phyloP scores from a whole-genome alignment of 2,113 vertebrate genomes.

The Synodontis membranacea region DNA sequence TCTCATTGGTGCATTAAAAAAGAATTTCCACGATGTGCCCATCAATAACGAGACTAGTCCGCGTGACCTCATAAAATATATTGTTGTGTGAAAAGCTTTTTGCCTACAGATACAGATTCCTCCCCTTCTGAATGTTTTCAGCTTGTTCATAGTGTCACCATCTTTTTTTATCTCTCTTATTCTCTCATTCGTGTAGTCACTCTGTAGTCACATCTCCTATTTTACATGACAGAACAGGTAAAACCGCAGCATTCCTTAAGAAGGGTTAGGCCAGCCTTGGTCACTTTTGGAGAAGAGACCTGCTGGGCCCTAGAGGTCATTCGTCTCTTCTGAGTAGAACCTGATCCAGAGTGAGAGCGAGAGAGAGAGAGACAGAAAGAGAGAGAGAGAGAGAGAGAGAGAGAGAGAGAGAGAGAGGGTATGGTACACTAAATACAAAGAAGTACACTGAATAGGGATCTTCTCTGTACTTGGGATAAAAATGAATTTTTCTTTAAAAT shows the following conservation, averaged over 20 bases:
- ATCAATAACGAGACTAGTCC: constrained; percentile 1
- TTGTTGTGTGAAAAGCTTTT: not conserved
- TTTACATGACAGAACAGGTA: constrained; percentile 84
- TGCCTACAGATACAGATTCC: not conserved
- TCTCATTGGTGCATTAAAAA: not conserved
- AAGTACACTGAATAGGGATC: not conserved
- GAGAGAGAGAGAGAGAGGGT: constrained; percentile 31
- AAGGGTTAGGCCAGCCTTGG: constrained; percentile 77
- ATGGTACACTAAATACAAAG: not conserved
- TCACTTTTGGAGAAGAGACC: constrained; percentile 68
- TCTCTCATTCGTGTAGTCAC: not conserved
- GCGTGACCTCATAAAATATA: constrained; percentile 2
- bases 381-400: constrained; percentile 13
- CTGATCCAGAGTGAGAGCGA: constrained; percentile 56
- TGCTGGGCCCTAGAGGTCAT: constrained; percentile 73
- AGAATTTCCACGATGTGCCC: constrained; percentile 19
- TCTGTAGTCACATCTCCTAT: not conserved
- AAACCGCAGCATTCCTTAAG: constrained; percentile 86
- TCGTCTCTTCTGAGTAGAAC: constrained; percentile 64
- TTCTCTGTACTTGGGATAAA: not conserved
- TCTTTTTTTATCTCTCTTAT: not conserved
- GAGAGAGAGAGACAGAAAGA: not conserved
- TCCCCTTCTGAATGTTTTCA: not conserved
- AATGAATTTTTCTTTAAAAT: not conserved
- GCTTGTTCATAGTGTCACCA: not conserved